Evolutionary conservation across 1,140 invertebrate species (phyloP).

Genomic region (Subanguina moxae): DNA sequence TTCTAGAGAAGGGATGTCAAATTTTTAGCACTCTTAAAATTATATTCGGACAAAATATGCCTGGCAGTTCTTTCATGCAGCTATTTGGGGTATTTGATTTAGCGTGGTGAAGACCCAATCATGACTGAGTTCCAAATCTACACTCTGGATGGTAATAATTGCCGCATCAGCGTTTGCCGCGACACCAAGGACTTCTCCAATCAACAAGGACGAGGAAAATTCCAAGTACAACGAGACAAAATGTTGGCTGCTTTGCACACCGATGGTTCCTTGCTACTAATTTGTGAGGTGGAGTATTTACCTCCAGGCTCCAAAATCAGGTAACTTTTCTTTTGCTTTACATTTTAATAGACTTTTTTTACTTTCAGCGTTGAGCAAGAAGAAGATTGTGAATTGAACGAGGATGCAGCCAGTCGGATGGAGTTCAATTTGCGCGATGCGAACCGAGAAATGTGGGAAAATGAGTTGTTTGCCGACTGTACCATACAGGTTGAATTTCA

Average conservation of each 20-base stretch:
- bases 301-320: constrained; percentile 50
- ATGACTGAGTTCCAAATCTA: constrained; percentile 60
- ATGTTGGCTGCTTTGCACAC: constrained; percentile 38
- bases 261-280: constrained; percentile 47
- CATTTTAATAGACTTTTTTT: too few relatives aligned
- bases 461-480: constrained; percentile 51
- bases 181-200: constrained; percentile 58
- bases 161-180: constrained; percentile 48
- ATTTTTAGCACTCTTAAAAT: neutral
- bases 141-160: constrained; percentile 42
- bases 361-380: constrained; percentile 47
- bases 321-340: too few relatives aligned
- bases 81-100: constrained; percentile 28
- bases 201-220: constrained; percentile 56
- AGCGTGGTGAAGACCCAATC: constrained; percentile 51
- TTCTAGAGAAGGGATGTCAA: too few relatives aligned
- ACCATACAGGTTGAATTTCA: constrained; percentile 35
- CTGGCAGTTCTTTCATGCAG: too few relatives aligned
- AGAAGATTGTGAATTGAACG: constrained; percentile 41
- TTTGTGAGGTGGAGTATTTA: constrained; percentile 55
- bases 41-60: neutral
- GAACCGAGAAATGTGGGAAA: constrained; percentile 47
- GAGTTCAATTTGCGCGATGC: constrained; percentile 20
- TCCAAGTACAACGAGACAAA: constrained; percentile 46
- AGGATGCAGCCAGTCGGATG: constrained; percentile 26